Base-by-base conservation (phyloP, 2,797 vertebrate genomes). In the Pipistrellus kuhlii region DNA sequence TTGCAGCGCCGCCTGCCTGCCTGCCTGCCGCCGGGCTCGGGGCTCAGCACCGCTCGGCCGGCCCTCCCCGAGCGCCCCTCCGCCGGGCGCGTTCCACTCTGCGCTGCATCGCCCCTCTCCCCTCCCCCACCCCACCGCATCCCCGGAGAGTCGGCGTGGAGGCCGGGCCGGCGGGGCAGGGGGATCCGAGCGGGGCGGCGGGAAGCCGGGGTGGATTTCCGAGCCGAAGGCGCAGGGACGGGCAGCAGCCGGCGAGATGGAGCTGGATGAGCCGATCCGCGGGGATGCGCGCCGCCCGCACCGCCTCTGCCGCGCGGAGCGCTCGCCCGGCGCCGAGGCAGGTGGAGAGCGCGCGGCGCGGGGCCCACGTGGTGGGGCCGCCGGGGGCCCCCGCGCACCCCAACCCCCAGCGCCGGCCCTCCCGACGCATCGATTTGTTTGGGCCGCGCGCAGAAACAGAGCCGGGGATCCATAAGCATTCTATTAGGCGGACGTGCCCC, bases 341-440 rank as follows among this genome's bases (percentile, higher is more conserved):
- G 94, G 96, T 97, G 97, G 93, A 90, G 87, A 96, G 82, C 94
- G 46, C 30, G 85, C 91, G 53, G 72, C 27, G 46, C 72, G 21
- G 71, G 72, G 27, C 87, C 91, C 95, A 94, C 91, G 95, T 94
- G 96, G 93, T 73, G 81, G 59, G 88, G 62, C 51, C 69, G 41
- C 53, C 48, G 78, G 41, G 48, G 51, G 10, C 44, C 41, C 59
- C 72, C 15, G 62, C 14, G 48, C 46, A 23, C 21, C n/a, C 48
- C 81, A 23, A 8, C 30, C 41, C 86, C 72, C 44, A 21, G 59
- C 48, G 46, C 64, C 6, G 64, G 84, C 91, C 55, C 85, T 86
- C 92, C 55, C 48, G 41, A 94, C 90, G 84, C 96, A 95, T 97
- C 97, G 96, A 97, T 97, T 95, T 97, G 96, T 96, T 96, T 95